Base-by-base conservation (phyloP, 2,113 vertebrate genomes). In the Condylura cristata region DNA sequence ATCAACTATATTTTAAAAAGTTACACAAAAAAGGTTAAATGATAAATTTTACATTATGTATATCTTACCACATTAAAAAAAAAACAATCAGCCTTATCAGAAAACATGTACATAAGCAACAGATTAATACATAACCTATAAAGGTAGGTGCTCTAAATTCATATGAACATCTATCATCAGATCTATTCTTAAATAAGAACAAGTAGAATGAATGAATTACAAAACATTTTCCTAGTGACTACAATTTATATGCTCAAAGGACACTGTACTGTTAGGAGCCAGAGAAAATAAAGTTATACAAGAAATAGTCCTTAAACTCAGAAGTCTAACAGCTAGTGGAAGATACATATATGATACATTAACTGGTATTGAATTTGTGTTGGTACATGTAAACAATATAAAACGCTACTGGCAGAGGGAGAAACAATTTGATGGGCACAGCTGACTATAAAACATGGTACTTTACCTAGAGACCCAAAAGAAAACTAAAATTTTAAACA, bases 71-170 rank as follows among this genome's bases (percentile, higher is more conserved):
- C 12, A 66, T 85, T 68, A 37, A 2, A 53, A 65, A 92, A 39
- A 53, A 68, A 89, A 24, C 12, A 63, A 28, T 14, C 2, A 37
- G 12, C 14, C 12, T 76, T 78, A 83, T 84, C 18, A 88, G 60
- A 91, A 91, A 96, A 91, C 0, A 91, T 71, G 13, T 44, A 81
- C 4, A 30, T 34, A 94, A 72, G 22, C 51, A 94, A 89, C 13
- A 94, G 41, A 84, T 20, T 18, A 79, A 79, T 0, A 82, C 7
- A 26, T 8, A 90, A 24, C 26, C 44, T 12, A 56, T 28, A 75
- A 51, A 53, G n/a, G 18, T 13, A 68, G 7, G 28, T 68, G 65
- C 82, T 37, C 12, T 60, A 82, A 94, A 74, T 46, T 71, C 46
- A 94, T 8, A 28, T 46, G 24, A 92, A 91, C 34, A 66, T 86